These are phyloP conservation scores for Podiceps cristatus DNA, from an alignment of 2,113 vertebrate genomes.

Conservation along the genomic window DNA sequence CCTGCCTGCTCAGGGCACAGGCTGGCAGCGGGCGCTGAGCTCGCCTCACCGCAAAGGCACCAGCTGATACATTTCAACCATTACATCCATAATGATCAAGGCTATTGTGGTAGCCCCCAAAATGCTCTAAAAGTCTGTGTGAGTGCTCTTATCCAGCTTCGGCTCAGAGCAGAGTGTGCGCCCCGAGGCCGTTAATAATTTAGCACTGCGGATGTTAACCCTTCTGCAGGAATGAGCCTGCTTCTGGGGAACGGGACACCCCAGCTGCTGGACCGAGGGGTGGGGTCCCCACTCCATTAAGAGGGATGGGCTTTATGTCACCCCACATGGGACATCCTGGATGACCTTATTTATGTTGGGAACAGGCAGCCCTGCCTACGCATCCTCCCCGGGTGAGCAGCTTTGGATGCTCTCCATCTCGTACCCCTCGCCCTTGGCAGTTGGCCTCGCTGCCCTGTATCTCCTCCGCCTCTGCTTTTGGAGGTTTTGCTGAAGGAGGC, in stretches of 20 bases:
- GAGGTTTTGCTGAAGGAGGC: background rate
- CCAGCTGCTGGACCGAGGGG: background rate
- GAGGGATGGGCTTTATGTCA: rapidly evolving
- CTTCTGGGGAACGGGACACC: background rate
- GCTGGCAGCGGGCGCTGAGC: background rate
- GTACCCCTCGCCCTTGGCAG: background rate
- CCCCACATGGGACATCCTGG: background rate
- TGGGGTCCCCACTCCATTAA: rapidly evolving
- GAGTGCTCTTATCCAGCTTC: background rate
- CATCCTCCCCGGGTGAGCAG: background rate
- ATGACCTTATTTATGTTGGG: background rate
- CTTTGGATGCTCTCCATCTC: background rate
- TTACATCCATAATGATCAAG: rapidly evolving
- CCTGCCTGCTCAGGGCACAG: background rate
- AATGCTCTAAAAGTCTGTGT: background rate
- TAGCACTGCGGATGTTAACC: background rate
- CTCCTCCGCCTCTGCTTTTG: background rate
- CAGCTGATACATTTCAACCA: background rate
- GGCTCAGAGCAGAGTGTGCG: background rate
- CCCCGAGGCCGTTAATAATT: background rate
- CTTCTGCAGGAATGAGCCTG: background rate
- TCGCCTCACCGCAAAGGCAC: background rate
- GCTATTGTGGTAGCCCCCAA: background rate
- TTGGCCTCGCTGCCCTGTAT: background rate
- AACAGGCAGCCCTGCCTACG: background rate